Base-by-base conservation (phyloP, 2,888 invertebrate species). In the Drosophila silvestris region DNA sequence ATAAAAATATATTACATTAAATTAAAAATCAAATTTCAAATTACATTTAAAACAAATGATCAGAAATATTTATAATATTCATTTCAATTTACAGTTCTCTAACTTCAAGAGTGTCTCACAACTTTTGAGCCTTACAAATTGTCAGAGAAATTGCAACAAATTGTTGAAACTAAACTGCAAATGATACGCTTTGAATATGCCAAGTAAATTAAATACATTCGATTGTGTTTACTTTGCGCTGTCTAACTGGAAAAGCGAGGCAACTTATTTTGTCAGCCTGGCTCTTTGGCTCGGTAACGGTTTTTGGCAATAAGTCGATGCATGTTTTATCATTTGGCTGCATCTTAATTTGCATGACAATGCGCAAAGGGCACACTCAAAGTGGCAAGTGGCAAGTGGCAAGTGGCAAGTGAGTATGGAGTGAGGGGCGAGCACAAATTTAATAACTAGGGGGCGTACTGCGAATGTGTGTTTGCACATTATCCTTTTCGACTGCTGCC, bases 291-390 rank as follows among this genome's bases (percentile, higher is more conserved):
- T 54, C 37, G 35, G 5, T 22, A 60, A 35, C n/a, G 62, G 26
- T 41, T 52, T 50, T 44, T 39, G 54, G 26, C 59, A 72, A 73
- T 79, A 80, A 77, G 69, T 80, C 74, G 67, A 74, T 70, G 68
- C 61, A 52, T 59, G 56, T 63, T 56, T 61, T 82, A 82, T 85
- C 81, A 66, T 58, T 47, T 64, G 75, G 65, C 54, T 72, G 89
- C 82, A 86, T 89, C 82, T 82, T 76, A 84, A 81, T 83, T 82
- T 81, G 81, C 75, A 77, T 79, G 65, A 70, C 82, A 77, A 76
- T 81, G 22, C 57, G 57, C 58, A 61, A 61, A 65, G 54, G 67
- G 54, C 51, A 47, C 66, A 52, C 69, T 39, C 32, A 14, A 30
- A 37, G 69, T 14, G 65, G 28, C 59, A 70, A 51, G 41, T 51